Evolutionary conservation across 2,797 vertebrate species (phyloP).

Genomic region (Natrix natrix): DNA sequence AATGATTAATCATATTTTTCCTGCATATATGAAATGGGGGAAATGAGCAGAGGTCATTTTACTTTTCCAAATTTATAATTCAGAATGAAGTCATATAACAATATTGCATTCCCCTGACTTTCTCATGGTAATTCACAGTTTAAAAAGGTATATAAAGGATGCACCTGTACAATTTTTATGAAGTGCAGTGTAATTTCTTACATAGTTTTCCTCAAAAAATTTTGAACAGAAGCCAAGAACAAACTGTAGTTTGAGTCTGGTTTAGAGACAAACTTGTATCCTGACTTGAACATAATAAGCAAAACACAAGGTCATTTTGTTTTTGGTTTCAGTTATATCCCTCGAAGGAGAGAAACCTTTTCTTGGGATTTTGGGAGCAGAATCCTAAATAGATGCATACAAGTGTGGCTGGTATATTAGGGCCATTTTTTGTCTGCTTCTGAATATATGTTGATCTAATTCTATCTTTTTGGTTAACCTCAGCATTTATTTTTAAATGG

Average conservation of each 20-base stretch:
- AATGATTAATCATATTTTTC: not conserved
- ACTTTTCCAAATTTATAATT: not conserved
- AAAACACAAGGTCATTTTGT: not conserved
- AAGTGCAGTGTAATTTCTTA: not conserved
- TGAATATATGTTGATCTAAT: conserved; percentile 35
- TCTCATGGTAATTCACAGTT: not conserved
- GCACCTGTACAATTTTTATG: not conserved
- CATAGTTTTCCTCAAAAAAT: not conserved
- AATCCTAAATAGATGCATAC: not conserved
- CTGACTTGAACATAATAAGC: not conserved
- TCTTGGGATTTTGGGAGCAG: not conserved
- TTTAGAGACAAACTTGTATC: not conserved
- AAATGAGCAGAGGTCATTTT: not conserved
- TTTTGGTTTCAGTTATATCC: not conserved
- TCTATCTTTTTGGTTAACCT: conserved; percentile 36
- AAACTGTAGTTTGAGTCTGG: not conserved
- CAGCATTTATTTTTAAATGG: conserved; percentile 48
- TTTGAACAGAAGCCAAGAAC: not conserved
- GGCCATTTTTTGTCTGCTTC: not conserved
- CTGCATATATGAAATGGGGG: not conserved
- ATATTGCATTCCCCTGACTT: not conserved
- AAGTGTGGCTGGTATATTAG: not conserved
- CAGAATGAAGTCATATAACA: not conserved
- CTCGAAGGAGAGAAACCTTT: not conserved
- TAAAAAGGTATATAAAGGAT: not conserved